A percentile compares a stretch with the other conserved stretches of the same genome.
phyloP scores from a whole-genome alignment of 2,113 vertebrate genomes.

The Ochotona princeps region DNA sequence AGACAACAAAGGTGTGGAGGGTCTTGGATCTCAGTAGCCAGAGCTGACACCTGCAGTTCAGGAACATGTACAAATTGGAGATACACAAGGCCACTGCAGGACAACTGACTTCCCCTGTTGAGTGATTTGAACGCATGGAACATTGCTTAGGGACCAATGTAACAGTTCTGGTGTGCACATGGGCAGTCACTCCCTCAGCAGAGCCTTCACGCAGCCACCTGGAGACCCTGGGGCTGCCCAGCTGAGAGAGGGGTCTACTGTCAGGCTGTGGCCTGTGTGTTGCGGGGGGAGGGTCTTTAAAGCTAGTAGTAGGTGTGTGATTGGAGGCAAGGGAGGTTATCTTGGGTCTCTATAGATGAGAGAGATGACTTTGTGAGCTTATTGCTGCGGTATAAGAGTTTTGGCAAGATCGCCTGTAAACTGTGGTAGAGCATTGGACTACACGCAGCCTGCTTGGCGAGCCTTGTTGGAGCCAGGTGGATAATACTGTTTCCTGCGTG shows the following conservation, averaged over 20 bases:
- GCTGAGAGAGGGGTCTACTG: background rate
- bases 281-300: background rate
- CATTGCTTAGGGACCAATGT: background rate
- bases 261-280: too few species aligned
- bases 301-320: background rate
- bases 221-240: background rate
- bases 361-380: background rate
- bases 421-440: background rate
- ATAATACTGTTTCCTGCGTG: background rate
- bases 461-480: background rate
- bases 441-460: background rate
- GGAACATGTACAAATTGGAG: background rate
- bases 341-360: background rate
- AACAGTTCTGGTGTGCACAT: background rate
- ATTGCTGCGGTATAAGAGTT: background rate
- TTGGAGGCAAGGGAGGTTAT: background rate
- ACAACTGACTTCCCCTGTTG: background rate
- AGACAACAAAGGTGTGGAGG: background rate
- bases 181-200: background rate
- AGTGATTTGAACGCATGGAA: background rate
- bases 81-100: background rate
- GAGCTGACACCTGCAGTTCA: background rate
- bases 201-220: background rate
- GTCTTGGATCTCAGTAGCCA: too few species aligned
- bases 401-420: background rate